Evolutionary conservation across 2,797 vertebrate genomes (phyloP).

Genomic region (Eulemur mongoz): DNA sequence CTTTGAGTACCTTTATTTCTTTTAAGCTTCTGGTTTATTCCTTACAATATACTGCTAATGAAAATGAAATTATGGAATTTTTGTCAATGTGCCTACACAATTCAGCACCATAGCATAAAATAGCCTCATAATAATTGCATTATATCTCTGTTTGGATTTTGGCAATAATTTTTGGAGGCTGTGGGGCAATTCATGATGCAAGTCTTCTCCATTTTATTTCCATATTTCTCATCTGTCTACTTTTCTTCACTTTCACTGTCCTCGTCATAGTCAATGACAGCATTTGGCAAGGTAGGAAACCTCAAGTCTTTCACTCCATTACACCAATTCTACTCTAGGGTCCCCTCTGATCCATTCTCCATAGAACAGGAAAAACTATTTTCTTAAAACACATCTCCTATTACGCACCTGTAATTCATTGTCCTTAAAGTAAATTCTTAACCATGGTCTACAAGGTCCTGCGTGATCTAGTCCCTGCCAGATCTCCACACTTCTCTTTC

Average conservation of each 20-base stretch:
- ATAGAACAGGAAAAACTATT: not conserved
- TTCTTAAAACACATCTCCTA: constrained; percentile 2
- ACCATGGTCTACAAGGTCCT: not conserved
- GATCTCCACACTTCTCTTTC: not conserved
- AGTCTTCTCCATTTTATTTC: not conserved
- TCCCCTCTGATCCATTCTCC: not conserved
- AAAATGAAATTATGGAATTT: not conserved
- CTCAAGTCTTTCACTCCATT: not conserved
- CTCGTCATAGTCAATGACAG: not conserved
- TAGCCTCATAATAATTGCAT: not conserved
- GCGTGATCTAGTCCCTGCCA: not conserved
- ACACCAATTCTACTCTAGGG: not conserved
- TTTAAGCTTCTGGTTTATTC: not conserved
- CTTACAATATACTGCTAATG: not conserved
- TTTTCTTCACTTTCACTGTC: not conserved
- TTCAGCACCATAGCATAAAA: not conserved
- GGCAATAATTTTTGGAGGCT: not conserved
- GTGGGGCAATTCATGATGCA: not conserved
- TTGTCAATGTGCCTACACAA: not conserved
- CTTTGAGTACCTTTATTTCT: not conserved
- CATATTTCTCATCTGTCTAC: not conserved
- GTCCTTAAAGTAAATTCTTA: not conserved
- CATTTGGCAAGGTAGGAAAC: not conserved
- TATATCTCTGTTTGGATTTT: not conserved
- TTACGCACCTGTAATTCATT: not conserved